Evolutionary conservation across 1,140 invertebrate species (phyloP).

Genomic region (Caenorhabditis briggsae): DNA sequence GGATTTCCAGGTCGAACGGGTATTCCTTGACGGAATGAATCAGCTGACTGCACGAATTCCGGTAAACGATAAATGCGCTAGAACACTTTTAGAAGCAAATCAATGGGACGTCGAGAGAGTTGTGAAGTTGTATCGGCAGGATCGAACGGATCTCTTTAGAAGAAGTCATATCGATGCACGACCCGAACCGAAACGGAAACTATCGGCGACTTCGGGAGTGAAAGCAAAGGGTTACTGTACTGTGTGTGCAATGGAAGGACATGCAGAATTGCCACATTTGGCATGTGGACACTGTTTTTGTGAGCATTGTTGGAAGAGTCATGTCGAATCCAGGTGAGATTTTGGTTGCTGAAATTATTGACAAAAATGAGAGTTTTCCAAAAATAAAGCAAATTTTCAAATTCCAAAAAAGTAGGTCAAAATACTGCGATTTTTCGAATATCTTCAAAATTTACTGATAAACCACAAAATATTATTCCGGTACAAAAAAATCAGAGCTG

Average conservation of each 20-base stretch:
- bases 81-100: constrained; percentile 56
- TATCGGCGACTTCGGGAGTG: not conserved
- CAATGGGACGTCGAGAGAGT: constrained; percentile 61
- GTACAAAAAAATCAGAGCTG: no score
- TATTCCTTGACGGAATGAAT: constrained; percentile 54
- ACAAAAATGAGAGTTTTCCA: not conserved
- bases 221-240: constrained; percentile 29
- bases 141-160: not conserved
- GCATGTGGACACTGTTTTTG: constrained; percentile 61
- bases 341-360: not conserved
- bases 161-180: not conserved
- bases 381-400: not conserved
- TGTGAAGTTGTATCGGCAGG: not conserved
- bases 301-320: constrained; percentile 57
- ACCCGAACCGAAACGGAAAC: not conserved
- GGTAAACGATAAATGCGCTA: constrained; percentile 44
- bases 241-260: constrained; percentile 44
- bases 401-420: not conserved
- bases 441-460: no score
- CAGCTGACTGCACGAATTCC: constrained; percentile 13
- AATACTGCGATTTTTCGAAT: no score
- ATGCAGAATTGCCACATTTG: constrained; percentile 16
- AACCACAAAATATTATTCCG: no score
- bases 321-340: constrained; percentile 58
- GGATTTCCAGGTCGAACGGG: constrained; percentile 59